A percentile compares a stretch with the other conserved stretches of the same genome.
Conservation (phyloP, 1,140 invertebrate genomes). For the Drosophila pseudoananassae region DNA sequence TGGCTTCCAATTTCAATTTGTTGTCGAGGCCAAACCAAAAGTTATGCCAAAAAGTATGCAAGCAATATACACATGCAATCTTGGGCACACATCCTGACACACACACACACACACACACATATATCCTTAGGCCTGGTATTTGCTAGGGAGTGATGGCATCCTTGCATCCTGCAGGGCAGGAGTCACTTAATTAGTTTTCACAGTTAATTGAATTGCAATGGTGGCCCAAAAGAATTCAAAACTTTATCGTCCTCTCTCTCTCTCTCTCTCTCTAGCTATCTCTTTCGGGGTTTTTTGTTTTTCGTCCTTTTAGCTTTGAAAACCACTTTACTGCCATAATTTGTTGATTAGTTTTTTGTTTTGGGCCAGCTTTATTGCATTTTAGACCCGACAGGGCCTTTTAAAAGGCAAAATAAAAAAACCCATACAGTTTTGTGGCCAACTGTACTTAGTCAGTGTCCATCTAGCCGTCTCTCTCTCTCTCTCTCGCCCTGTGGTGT, state of each 20-base stretch:
- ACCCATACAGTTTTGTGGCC: conserved; percentile 28
- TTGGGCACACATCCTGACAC: not conserved
- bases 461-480: conserved; percentile 2
- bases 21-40: conserved; percentile 55
- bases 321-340: conserved; percentile 53
- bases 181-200: conserved; percentile 81
- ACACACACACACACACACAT: conserved; percentile 15
- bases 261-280: not conserved
- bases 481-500: conserved; percentile 2
- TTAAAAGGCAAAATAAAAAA: conserved; percentile 2
- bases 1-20: conserved; percentile 70
- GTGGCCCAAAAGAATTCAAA: conserved; percentile 34
- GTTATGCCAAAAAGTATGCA: conserved; percentile 73
- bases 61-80: conserved; percentile 39
- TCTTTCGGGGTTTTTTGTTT: not conserved
- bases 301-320: conserved; percentile 1
- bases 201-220: conserved; percentile 80
- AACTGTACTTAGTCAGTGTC: conserved; percentile 37
- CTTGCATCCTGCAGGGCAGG: conserved; percentile 6
- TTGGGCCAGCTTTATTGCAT: conserved; percentile 40
- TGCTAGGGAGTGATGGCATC: not conserved
- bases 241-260: conserved; percentile 9
- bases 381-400: conserved; percentile 15
- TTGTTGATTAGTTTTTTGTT: conserved; percentile 52
- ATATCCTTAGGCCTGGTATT: conserved; percentile 7